These are phyloP conservation scores for Decapterus maruadsi DNA, from an alignment of 2,797 vertebrate genomes.

Conservation along the genomic window DNA sequence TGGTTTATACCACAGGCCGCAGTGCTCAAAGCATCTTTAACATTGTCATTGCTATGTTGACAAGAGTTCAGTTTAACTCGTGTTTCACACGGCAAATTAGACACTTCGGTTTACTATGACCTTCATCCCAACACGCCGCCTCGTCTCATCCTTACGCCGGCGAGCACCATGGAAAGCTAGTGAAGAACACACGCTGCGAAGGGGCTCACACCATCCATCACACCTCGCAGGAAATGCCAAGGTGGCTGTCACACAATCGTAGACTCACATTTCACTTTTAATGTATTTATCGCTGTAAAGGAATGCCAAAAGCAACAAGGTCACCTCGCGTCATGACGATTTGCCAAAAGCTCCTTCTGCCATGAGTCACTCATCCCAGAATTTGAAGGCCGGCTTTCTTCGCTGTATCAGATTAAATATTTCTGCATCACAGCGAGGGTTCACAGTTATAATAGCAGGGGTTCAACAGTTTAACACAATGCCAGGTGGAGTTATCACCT, in stretches of 20 bases:
- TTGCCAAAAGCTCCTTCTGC: constrained; percentile 60
- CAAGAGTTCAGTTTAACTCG: constrained; percentile 48
- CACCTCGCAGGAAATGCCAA: constrained; percentile 63
- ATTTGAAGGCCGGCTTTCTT: constrained; percentile 51
- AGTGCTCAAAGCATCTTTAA: not conserved
- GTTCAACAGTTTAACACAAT: constrained; percentile 47
- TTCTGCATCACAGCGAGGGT: constrained; percentile 40
- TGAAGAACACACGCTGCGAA: constrained; percentile 54
- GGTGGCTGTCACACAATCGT: constrained; percentile 62
- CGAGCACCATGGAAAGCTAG: constrained; percentile 47
- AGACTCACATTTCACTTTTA: constrained; percentile 56
- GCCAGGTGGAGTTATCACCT: constrained; percentile 58
- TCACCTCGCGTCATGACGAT: constrained; percentile 67
- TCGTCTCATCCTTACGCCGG: constrained; percentile 33
- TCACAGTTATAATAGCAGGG: constrained; percentile 56
- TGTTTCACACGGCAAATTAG: constrained; percentile 66
- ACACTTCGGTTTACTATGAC: constrained; percentile 69
- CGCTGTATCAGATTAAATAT: constrained; percentile 61
- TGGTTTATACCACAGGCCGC: not conserved
- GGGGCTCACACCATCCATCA: constrained; percentile 75
- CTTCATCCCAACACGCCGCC: constrained; percentile 72
- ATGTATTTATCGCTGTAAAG: constrained; percentile 71
- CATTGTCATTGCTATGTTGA: constrained; percentile 30
- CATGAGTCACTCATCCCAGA: constrained; percentile 51
- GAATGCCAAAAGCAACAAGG: constrained; percentile 73